Base-by-base conservation (phyloP, 1,140 invertebrate species). In the Penaeus chinensis region DNA sequence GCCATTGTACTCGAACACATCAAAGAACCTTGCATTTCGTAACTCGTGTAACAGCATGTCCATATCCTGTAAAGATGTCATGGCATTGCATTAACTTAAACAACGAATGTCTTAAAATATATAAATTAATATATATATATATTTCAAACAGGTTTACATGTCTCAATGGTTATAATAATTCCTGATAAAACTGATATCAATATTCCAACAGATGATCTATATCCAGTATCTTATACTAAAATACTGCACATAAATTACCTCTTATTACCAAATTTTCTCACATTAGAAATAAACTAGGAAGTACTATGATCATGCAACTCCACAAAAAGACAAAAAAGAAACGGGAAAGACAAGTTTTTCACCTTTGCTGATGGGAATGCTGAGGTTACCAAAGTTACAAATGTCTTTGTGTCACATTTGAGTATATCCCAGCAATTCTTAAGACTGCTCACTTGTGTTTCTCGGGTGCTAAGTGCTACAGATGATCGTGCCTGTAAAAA, bases 381-480 rank as follows among this genome's bases (percentile, higher is more conserved):
- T 84, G 96, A 96, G 4, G 97, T 98, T 13, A 98, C 97, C 54
- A 98, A 93, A 47, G 97, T 97, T 8, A 97, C 94, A 92, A 98
- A 99, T 76, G 95, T 95, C 91, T 96, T 96, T 91, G 96, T 96
- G 93, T 98, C 97, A 91, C 95, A 95, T 92, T 97, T 97, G 90
- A 98, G 93, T 89, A 96, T 97, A 92, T 98, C 96, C 97, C 97
- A 98, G 92, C 97, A 98, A 91, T 96, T 95, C 92, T 97, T 97
- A 71, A 97, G 93, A 92, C 95, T 95, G 90, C 95, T 95, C 1
- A 98, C 96, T 90, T 95, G 95, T 19, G 95, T 93, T 92, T 98
- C 96, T 42, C 96, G 92, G 71, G 96, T 96, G 92, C 96, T 97
- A 22, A 98, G 92, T 47, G 97, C 96, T 87, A 95, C 94, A 32